Evolutionary conservation across 2,113 vertebrate species (phyloP), one percentile per base, ranked within the genome.

Genomic region (Myodes glareolus): DNA sequence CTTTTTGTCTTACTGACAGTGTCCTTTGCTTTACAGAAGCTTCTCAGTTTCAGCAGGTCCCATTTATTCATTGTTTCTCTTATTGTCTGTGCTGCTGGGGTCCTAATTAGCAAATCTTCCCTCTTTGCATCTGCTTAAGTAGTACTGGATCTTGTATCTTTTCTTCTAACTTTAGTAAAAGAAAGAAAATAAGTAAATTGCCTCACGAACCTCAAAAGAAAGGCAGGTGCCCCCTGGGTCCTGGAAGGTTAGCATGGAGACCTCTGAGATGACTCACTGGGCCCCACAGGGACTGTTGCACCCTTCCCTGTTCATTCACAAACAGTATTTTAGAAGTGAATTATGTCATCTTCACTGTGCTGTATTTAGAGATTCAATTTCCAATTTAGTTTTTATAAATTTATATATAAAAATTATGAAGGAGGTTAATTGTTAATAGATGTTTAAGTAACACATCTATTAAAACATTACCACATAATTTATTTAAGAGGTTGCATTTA

Each of bases 151-250:
- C 93, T 84, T 91, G 61, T 94, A 47, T 58, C 7, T 93, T 90
- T 90, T 3, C 50, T 94, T 78, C 16, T 90, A 94, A 73, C 42
- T 88, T 80, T 73, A 29, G 3, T 76, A 33, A 84, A 58, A n/a
- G n/a, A n/a, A n/a, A n/a, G n/a, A n/a, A 7, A 84, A 88, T 11
- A 95, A 42, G n/a, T 94, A 86, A 91, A 89, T 91, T 52, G 61
- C 8, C 93, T 65, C 25, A 88, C 50, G 9, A 72, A 42, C 8
- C 52, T 67, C 31, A 45, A 33, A 27, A 86, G 55, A 88, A 36
- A 42, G 70, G 21, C 33, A 90, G 39, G 14, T 85, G 23, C 39
- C 17, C 21, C 42, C 8, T 76, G 33, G 29, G 65, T 90, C 29
- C 31, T 29, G 63, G 29, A n/a, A 29, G 55, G 73, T 75, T 95